Evolutionary conservation across 2,797 vertebrate species (phyloP), one percentile per base, ranked within the genome.

Genomic region (Periophthalmus magnuspinnatus): DNA sequence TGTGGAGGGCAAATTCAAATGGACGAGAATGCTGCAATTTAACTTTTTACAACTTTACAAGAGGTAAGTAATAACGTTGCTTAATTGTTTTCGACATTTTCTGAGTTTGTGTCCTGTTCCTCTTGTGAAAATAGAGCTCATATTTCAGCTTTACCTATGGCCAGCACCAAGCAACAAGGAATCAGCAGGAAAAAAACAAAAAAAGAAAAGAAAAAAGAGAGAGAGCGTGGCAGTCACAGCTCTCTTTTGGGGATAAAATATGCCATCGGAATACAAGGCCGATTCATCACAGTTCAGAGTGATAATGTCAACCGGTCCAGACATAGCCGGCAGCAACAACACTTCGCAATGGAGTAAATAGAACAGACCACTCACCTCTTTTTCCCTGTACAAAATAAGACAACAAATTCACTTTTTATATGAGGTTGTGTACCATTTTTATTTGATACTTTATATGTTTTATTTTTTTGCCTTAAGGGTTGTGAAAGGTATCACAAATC

Each of bases 261-360:
- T 83, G 78, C 81, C 77, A 71, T 77, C 69, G 22, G 22, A 78
- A 84, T 75, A 78, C 74, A 33, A 71, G 74, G 88, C 79, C 84
- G 88, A 91, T 92, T 89, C 87, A 92, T 92, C 86, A 90, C 79
- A 75, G 54, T 63, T 83, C 76, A 89, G 84, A 91, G 85, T 87
- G 85, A 92, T 89, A 87, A 86, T 86, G 88, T 91, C 92, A 90
- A 90, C 89, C 81, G 72, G 22, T 50, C 71, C 33, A 21, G 2
- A 45, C 56, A 28, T 52, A 67, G 80, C 75, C 70, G 64, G 77
- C 71, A 79, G 83, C 77, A 77, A 66, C 68, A 63, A 61, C 78
- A 50, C 74, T 59, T 34, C 52, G 7, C 16, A 17, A 6, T 50
- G 48, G 17, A 55, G 52, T 22, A 22, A 55, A 55, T 24, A 57